Percentiles rank a stretch among this genome's conserved stretches.
Conservation (phyloP, 2,113 vertebrate species). For the Micronisus gabar region DNA sequence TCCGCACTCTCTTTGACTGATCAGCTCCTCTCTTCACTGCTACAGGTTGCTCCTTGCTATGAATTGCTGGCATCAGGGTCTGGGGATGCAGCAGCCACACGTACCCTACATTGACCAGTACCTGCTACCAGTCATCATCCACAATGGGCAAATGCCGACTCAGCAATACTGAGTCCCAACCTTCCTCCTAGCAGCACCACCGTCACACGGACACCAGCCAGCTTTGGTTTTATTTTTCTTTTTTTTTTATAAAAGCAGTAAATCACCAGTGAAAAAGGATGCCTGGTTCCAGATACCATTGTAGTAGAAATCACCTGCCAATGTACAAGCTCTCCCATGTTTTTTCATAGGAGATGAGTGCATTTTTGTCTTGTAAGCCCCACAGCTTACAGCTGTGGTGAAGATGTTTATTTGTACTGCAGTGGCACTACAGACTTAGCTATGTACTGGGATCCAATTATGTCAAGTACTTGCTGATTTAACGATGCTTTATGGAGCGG, state of each 20-base stretch:
- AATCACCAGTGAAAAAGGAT: background rate
- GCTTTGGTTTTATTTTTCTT: background rate
- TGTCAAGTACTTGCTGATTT: background rate
- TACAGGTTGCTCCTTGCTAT: background rate
- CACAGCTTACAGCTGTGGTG: background rate
- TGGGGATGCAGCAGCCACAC: background rate
- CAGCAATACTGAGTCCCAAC: background rate
- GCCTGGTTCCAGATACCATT: background rate
- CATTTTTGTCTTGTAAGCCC: background rate
- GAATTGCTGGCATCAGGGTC: accelerated
- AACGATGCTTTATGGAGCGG: background rate
- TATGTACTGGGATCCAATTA: background rate
- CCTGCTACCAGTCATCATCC: background rate
- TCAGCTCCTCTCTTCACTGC: background rate
- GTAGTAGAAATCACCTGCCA: background rate
- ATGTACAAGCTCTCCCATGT: background rate
- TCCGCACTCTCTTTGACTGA: no score
- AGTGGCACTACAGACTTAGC: background rate
- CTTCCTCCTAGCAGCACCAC: background rate
- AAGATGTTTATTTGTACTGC: slow-evolving; percentile 31
- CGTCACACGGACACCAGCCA: accelerated
- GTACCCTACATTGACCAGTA: background rate
- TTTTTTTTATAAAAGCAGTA: background rate
- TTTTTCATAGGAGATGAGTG: background rate
- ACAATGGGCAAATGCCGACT: accelerated